These are phyloP conservation scores for Platysteira castanea DNA, from an alignment of 2,113 vertebrate genomes.

Conservation along the genomic window DNA sequence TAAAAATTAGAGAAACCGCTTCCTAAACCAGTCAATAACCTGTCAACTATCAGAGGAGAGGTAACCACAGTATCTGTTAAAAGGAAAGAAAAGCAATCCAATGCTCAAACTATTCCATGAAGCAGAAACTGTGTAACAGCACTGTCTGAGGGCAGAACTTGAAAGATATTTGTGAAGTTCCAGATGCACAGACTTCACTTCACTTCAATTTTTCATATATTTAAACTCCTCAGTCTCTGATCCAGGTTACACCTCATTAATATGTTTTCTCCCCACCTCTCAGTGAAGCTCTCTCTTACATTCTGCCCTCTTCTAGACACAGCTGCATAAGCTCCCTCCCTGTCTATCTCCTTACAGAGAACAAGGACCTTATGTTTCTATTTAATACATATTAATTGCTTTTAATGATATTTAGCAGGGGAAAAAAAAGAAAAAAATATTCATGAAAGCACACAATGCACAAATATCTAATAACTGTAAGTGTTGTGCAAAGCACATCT, in stretches of 20 bases:
- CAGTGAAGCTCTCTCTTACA: neutral
- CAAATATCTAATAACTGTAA: neutral
- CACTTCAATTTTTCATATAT: accelerated
- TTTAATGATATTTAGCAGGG: neutral
- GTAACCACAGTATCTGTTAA: neutral
- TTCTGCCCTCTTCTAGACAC: neutral
- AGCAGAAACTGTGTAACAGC: neutral
- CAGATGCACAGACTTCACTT: neutral
- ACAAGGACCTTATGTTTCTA: neutral
- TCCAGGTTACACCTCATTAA: neutral
- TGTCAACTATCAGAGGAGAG: neutral
- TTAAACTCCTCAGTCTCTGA: neutral
- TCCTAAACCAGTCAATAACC: neutral
- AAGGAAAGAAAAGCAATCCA: neutral
- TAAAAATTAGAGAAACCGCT: neutral
- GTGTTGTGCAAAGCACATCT: neutral
- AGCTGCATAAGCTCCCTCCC: neutral
- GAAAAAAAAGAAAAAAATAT: neutral
- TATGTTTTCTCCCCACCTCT: neutral
- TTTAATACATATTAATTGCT: neutral
- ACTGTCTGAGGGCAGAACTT: neutral
- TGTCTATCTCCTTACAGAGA: neutral
- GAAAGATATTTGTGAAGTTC: neutral
- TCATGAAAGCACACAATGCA: neutral
- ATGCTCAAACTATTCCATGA: neutral